phyloP scores from a whole-genome alignment of 2,797 vertebrate species.

The Peromyscus eremicus region DNA sequence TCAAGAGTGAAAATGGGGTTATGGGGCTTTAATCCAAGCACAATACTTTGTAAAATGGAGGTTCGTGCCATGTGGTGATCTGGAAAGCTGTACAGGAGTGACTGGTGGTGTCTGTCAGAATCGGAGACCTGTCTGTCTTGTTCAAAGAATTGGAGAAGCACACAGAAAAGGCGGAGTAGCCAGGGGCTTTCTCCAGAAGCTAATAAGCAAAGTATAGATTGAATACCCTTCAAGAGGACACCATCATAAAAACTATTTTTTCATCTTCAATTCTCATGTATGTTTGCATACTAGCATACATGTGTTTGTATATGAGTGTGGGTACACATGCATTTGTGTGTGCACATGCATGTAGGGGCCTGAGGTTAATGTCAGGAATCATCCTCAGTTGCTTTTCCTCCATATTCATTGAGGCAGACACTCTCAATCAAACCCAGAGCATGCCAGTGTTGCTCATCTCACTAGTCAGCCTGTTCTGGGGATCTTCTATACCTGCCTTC shows the following conservation, averaged over 20 bases:
- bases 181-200: not conserved
- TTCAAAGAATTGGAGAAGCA: not conserved
- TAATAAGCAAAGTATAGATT: not conserved
- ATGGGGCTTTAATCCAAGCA: not conserved
- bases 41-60: conserved; percentile 53
- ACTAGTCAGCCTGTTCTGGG: not conserved
- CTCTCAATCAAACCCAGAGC: not conserved
- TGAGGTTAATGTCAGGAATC: not conserved
- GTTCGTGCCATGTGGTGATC: conserved; percentile 54
- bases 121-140: not conserved
- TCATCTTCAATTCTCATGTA: not conserved
- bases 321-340: not conserved
- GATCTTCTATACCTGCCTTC: too few relatives aligned
- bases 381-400: not conserved
- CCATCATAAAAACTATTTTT: not conserved
- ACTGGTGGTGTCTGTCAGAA: not conserved
- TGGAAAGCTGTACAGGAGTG: conserved; percentile 11
- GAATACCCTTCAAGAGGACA: too few relatives aligned
- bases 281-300: not conserved
- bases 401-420: not conserved
- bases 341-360: not conserved
- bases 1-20: conserved; percentile 3
- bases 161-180: not conserved
- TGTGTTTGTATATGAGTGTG: not conserved
- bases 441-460: not conserved